Evolutionary conservation across 2,888 invertebrate species (phyloP).

Genomic region (Brachypalpus laphriformis): DNA sequence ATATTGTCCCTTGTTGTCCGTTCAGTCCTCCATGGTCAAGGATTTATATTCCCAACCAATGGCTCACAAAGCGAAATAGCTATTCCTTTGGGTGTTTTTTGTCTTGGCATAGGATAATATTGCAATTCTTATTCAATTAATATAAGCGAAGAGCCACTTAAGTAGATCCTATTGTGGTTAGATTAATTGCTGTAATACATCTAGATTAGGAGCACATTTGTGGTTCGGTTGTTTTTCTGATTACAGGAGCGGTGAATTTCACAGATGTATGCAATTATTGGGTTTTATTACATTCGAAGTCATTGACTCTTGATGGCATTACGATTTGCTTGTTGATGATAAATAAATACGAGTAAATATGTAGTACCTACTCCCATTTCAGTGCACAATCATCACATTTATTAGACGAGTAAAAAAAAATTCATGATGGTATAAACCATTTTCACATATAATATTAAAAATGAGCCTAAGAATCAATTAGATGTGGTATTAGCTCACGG

Average conservation of each 20-base stretch:
- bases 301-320: background rate
- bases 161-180: background rate
- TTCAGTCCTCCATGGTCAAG: background rate
- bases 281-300: slow-evolving; percentile 3
- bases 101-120: slow-evolving; percentile 8
- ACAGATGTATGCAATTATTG: slow-evolving; percentile 15
- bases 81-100: slow-evolving; percentile 29
- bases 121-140: slow-evolving; percentile 40
- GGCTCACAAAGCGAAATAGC: background rate
- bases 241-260: background rate
- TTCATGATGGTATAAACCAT: background rate
- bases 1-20: too few species aligned
- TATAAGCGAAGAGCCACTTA: slow-evolving; percentile 28
- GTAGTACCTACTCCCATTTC: background rate
- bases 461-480: too few species aligned
- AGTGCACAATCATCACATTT: background rate
- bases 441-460: background rate
- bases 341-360: background rate
- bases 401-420: background rate
- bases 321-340: background rate
- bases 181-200: slow-evolving; percentile 31
- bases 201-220: slow-evolving; percentile 21
- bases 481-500: too few species aligned
- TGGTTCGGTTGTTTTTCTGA: background rate
- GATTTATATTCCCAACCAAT: background rate